A percentile compares a stretch with the other conserved stretches of the same genome.
These are phyloP conservation scores for Cerceris rybyensis DNA, from an alignment of 2,888 invertebrate genomes.

Conservation along the genomic window DNA sequence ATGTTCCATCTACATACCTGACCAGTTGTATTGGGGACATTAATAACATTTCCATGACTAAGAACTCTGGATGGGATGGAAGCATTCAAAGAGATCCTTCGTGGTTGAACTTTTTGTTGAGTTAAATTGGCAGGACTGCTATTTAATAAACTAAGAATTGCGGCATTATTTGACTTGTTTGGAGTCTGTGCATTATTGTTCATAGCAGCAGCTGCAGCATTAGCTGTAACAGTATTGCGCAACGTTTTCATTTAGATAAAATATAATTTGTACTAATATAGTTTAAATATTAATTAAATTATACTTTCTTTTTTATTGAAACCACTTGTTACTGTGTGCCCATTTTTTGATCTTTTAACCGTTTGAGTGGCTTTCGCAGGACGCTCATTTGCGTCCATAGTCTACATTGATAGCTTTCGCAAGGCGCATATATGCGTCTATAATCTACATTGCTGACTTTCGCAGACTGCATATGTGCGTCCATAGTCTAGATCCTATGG, in stretches of 20 bases:
- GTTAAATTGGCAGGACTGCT: conserved; percentile 87
- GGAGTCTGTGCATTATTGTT: conserved; percentile 80
- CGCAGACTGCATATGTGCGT: too few relatives aligned
- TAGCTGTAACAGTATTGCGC: conserved; percentile 65
- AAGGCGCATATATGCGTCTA: too few relatives aligned
- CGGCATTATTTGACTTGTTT: conserved; percentile 85
- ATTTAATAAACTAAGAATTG: conserved; percentile 90
- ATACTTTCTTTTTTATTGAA: background rate
- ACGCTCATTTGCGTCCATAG: too few relatives aligned
- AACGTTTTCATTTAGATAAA: conserved; percentile 12
- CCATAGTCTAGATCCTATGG: too few relatives aligned
- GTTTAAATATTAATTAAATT: background rate
- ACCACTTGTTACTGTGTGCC: background rate
- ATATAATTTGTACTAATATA: background rate
- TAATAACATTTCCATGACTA: conserved; percentile 79
- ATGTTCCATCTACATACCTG: conserved; percentile 67
- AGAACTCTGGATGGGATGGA: conserved; percentile 78
- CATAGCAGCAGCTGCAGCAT: conserved; percentile 78
- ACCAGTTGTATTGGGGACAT: conserved; percentile 79
- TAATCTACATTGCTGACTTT: too few relatives aligned
- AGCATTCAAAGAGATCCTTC: conserved; percentile 78
- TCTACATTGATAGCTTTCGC: too few relatives aligned
- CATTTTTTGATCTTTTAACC: too few relatives aligned
- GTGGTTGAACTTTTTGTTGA: conserved; percentile 77
- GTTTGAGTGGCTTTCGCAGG: too few relatives aligned